These are phyloP conservation scores for Ectropis grisescens DNA, from an alignment of 1,140 invertebrate species.

Conservation along the genomic window DNA sequence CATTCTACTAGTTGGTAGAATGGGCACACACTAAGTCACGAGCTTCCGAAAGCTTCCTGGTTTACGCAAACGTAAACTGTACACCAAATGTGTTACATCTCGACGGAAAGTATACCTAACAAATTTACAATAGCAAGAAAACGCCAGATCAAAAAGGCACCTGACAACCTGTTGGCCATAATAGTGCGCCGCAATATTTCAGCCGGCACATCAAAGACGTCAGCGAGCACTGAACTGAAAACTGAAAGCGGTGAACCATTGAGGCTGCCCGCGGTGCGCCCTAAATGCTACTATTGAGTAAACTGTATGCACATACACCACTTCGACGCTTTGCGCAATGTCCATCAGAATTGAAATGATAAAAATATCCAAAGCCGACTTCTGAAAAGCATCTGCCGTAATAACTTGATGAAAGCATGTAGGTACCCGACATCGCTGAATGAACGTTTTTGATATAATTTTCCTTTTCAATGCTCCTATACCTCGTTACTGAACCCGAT, in stretches of 20 bases:
- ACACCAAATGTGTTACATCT: no score
- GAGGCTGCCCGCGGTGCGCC: slow-evolving; percentile 6
- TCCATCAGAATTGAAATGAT: slow-evolving; percentile 1
- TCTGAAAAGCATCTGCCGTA: no score
- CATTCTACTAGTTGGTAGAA: no score
- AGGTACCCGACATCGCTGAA: no score
- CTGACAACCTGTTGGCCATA: slow-evolving; percentile 19
- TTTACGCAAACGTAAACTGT: no score
- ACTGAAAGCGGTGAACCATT: slow-evolving; percentile 19
- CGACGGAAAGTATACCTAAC: no score
- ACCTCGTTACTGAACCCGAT: no score
- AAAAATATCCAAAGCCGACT: slow-evolving; percentile 5
- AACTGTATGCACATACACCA: slow-evolving; percentile 2
- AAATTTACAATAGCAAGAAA: slow-evolving; percentile 7
- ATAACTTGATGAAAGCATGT: no score
- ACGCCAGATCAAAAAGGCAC: slow-evolving; percentile 28
- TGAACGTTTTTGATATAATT: no score
- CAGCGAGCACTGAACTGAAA: slow-evolving; percentile 38
- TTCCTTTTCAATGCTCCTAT: no score
- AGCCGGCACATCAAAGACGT: slow-evolving; percentile 45
- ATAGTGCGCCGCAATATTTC: slow-evolving; percentile 40
- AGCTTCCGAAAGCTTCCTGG: no score
- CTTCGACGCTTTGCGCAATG: slow-evolving; percentile 14
- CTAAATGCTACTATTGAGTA: slow-evolving; percentile 11
- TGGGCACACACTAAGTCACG: no score